Conservation (phyloP, 1,140 invertebrate species). For the Sipha flava region DNA sequence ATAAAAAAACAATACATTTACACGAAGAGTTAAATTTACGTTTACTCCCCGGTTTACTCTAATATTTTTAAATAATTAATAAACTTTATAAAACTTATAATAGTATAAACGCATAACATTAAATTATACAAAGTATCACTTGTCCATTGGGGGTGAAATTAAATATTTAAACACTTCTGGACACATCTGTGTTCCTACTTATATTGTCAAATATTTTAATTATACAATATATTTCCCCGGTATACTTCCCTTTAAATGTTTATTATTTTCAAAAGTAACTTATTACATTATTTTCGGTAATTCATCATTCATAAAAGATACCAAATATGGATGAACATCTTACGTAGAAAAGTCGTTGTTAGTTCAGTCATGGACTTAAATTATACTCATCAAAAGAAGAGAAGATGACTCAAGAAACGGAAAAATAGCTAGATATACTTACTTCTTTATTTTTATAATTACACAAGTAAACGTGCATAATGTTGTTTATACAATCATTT, state of each 20-base stretch:
- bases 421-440: background rate
- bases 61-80: slow-evolving; percentile 12
- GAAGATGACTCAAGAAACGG: background rate
- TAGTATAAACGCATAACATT: slow-evolving; percentile 3
- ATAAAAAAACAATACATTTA: slow-evolving; percentile 8
- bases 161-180: slow-evolving; percentile 23
- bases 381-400: background rate
- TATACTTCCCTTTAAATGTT: background rate
- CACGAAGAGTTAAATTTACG: background rate
- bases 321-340: slow-evolving; percentile 1
- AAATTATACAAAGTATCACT: background rate
- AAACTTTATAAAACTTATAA: slow-evolving; percentile 14
- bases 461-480: background rate
- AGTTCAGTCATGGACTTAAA: slow-evolving; percentile 2
- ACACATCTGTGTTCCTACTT: slow-evolving; percentile 6
- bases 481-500: background rate
- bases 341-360: background rate
- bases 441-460: too few species aligned
- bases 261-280: background rate
- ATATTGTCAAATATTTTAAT: slow-evolving; percentile 24
- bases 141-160: background rate
- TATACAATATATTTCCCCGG: background rate
- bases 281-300: background rate
- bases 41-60: background rate
- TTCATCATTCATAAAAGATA: background rate